Evolutionary conservation across 2,888 invertebrate species (phyloP).

Genomic region (Schizotus pectinicornis): DNA sequence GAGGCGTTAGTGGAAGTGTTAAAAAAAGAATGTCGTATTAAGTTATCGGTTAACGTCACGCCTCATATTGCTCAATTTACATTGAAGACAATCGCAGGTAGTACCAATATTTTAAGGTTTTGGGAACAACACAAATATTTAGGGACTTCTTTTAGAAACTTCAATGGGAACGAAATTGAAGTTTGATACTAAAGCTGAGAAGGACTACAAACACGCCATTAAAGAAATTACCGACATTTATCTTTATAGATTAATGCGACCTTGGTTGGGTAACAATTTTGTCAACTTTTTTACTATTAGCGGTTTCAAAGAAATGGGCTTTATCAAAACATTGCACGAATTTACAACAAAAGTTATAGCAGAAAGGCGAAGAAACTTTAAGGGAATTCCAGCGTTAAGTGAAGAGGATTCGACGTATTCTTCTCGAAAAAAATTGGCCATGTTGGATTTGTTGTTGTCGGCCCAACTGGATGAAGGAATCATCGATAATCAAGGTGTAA

Average conservation of each 20-base stretch:
- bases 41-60: not conserved
- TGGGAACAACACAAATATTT: not conserved
- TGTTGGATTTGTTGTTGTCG: slow-evolving; percentile 63
- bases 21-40: not conserved
- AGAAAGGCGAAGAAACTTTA: slow-evolving; percentile 31
- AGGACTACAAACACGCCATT: slow-evolving; percentile 30
- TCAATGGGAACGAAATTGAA: slow-evolving; percentile 34
- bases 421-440: slow-evolving; percentile 60
- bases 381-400: slow-evolving; percentile 17
- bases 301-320: not conserved
- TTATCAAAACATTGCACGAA: slow-evolving; percentile 20
- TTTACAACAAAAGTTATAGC: slow-evolving; percentile 28
- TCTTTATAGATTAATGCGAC: slow-evolving; percentile 31
- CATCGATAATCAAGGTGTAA: slow-evolving; percentile 62
- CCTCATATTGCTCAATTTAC: slow-evolving; percentile 8
- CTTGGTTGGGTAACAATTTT: slow-evolving; percentile 27
- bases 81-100: slow-evolving; percentile 64
- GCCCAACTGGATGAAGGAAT: slow-evolving; percentile 59
- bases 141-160: slow-evolving; percentile 30
- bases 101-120: not conserved
- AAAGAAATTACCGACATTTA: slow-evolving; percentile 36
- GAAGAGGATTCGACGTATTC: slow-evolving; percentile 25
- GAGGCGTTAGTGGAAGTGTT: slow-evolving; percentile 29
- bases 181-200: slow-evolving; percentile 26
- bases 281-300: slow-evolving; percentile 15